phyloP scores from a whole-genome alignment of 2,113 vertebrate genomes.

The Triplophysa rosa region DNA sequence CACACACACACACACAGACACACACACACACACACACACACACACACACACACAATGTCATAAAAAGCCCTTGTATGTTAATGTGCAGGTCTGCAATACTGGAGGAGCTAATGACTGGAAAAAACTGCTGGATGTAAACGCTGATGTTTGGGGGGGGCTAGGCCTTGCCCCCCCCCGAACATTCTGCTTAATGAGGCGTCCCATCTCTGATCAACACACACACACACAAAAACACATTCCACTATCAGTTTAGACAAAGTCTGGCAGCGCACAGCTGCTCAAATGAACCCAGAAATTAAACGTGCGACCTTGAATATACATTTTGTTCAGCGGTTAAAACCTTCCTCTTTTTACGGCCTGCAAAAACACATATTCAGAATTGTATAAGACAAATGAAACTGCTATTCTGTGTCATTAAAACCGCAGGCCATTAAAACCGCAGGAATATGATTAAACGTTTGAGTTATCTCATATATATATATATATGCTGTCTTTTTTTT shows the following conservation, averaged over 20 bases:
- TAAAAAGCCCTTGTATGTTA: constrained; percentile 47
- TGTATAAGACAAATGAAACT: not conserved
- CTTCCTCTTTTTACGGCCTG: constrained; percentile 2
- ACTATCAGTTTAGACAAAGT: constrained; percentile 25
- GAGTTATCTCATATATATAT: too few species aligned
- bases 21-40: not conserved
- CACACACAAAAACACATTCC: constrained; percentile 14
- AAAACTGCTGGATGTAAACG: constrained; percentile 27
- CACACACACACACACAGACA: not conserved
- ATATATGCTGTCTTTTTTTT: not conserved
- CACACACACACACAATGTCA: constrained; percentile 8
- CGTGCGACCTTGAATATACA: constrained; percentile 13
- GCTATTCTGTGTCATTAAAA: not conserved
- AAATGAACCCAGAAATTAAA: constrained; percentile 36
- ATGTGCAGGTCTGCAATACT: constrained; percentile 36
- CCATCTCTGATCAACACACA: constrained; percentile 19
- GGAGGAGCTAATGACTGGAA: constrained; percentile 46
- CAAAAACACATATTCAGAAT: not conserved
- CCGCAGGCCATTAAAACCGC: not conserved
- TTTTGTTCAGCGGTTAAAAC: constrained; percentile 4
- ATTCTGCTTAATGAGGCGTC: constrained; percentile 49
- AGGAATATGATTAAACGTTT: not conserved
- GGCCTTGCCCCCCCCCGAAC: constrained; percentile 23
- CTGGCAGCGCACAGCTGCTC: constrained; percentile 41
- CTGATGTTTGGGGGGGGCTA: constrained; percentile 32